Evolutionary conservation across 1,140 invertebrate species (phyloP).

Genomic region (Aphaenogaster rudis): DNA sequence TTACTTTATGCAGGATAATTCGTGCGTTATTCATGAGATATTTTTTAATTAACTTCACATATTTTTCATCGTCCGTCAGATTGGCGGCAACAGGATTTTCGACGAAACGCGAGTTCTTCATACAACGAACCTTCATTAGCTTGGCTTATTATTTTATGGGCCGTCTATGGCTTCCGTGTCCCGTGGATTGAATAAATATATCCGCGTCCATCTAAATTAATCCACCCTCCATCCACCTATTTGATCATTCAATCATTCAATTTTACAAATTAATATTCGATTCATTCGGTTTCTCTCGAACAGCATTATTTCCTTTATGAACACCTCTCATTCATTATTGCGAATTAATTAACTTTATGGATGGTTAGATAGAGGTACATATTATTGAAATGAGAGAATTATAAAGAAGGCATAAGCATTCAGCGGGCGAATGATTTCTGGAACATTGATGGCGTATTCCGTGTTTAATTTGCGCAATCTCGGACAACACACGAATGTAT

Average conservation of each 20-base stretch:
- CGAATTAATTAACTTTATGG: slow-evolving; percentile 55
- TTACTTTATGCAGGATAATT: slow-evolving; percentile 44
- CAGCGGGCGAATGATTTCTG: slow-evolving; percentile 3
- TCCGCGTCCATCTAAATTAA: slow-evolving; percentile 41
- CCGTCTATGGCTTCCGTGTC: neutral
- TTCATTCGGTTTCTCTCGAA: slow-evolving; percentile 22
- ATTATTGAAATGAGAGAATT: slow-evolving; percentile 10
- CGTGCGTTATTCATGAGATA: slow-evolving; percentile 43
- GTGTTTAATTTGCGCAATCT: slow-evolving; percentile 40
- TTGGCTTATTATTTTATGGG: slow-evolving; percentile 25
- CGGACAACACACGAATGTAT: slow-evolving; percentile 1
- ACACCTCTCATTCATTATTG: slow-evolving; percentile 31
- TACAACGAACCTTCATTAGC: slow-evolving; percentile 18
- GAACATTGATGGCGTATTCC: neutral
- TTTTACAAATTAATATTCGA: slow-evolving; percentile 52
- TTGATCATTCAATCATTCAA: slow-evolving; percentile 57
- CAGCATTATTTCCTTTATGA: slow-evolving; percentile 26
- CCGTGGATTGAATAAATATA: slow-evolving; percentile 34
- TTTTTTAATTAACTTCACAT: slow-evolving; percentile 53
- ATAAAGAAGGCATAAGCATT: slow-evolving; percentile 31
- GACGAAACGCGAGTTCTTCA: neutral
- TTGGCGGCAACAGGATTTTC: slow-evolving; percentile 11
- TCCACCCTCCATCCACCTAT: slow-evolving; percentile 12
- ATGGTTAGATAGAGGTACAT: neutral
- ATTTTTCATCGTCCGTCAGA: slow-evolving; percentile 40